Conservation (phyloP, 2,797 vertebrate species). For the Hapalemur alaotrensis region DNA sequence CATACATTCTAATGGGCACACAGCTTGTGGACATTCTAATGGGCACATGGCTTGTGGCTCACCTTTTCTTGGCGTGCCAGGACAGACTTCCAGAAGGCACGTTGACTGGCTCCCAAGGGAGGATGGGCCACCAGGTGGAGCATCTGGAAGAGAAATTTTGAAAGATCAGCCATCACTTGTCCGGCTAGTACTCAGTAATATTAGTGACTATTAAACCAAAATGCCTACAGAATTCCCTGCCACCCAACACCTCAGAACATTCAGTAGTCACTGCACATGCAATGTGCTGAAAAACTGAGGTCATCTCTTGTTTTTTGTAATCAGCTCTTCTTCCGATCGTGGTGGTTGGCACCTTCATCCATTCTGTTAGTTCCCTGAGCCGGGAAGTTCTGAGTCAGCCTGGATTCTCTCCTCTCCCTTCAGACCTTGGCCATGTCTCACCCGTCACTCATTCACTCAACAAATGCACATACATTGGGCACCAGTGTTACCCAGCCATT, state of each 20-base stretch:
- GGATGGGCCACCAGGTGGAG: neutral
- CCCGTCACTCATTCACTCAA: neutral
- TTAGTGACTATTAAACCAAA: neutral
- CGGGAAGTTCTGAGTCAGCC: neutral
- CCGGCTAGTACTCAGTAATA: neutral
- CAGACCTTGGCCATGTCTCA: neutral
- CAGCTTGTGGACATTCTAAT: too few relatives aligned
- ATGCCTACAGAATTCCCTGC: too few relatives aligned
- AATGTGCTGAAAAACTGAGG: neutral
- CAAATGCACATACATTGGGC: neutral
- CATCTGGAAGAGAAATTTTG: constrained; percentile 35
- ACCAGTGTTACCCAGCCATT: neutral
- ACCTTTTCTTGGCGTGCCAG: constrained; percentile 44
- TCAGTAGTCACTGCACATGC: neutral
- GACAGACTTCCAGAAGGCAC: neutral
- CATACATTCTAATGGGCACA: fast-evolving
- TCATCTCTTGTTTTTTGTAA: neutral
- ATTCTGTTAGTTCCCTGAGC: neutral
- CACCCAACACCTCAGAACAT: too few relatives aligned
- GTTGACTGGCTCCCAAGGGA: neutral
- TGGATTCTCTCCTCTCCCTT: neutral
- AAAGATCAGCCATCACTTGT: neutral
- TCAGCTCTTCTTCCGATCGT: neutral
- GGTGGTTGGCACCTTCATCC: neutral
- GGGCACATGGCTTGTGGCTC: neutral